Evolutionary conservation across 2,888 invertebrate genomes (phyloP).

Genomic region (Polyommatus iphigenia): DNA sequence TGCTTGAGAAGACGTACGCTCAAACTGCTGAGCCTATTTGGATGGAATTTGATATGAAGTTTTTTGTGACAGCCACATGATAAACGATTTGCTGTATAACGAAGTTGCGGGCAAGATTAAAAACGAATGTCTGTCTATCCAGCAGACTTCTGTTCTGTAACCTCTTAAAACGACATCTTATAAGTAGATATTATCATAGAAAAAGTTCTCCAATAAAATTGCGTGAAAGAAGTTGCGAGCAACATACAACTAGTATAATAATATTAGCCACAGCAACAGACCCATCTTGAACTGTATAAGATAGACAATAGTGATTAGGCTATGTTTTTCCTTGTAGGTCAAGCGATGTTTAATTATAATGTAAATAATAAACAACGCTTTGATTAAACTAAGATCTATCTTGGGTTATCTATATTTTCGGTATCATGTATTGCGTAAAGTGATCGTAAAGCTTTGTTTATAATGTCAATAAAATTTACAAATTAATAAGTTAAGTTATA

Average conservation of each 20-base stretch:
- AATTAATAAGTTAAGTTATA: neutral
- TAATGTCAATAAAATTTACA: neutral
- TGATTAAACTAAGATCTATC: neutral
- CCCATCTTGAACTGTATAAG: neutral
- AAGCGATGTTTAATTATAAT: neutral
- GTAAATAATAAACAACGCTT: neutral
- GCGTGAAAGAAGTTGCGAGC: neutral
- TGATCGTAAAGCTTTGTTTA: neutral
- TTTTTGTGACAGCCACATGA: too few species aligned
- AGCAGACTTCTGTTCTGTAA: too few species aligned
- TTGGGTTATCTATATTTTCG: neutral
- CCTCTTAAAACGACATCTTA: too few species aligned
- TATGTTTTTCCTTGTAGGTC: neutral
- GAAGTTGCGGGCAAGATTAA: too few species aligned
- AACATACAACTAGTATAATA: neutral
- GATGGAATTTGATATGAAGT: too few species aligned
- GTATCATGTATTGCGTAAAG: neutral
- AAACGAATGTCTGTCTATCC: too few species aligned
- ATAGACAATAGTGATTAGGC: neutral
- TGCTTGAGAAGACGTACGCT: too few species aligned
- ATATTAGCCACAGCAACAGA: neutral
- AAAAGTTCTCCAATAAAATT: too few species aligned
- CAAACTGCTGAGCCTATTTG: too few species aligned
- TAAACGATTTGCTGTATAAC: too few species aligned
- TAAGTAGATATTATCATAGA: too few species aligned